Evolutionary conservation across 2,888 invertebrate species (phyloP), one percentile per base, ranked within the genome.

Genomic region (Megalurothrips usitatus): DNA sequence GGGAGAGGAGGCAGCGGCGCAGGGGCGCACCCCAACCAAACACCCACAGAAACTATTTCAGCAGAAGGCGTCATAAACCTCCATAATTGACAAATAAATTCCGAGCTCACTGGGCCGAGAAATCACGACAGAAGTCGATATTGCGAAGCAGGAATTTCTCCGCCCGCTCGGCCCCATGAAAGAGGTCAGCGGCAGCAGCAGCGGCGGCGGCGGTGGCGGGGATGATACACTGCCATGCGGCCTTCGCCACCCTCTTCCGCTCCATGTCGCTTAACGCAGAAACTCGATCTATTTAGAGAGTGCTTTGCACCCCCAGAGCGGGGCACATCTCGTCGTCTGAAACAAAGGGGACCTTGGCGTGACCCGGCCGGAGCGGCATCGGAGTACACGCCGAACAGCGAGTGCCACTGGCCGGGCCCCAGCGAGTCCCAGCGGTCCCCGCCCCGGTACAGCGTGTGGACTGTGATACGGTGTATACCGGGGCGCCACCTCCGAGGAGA

Each of bases 71-170:
- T 75, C 68, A 26, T 75, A 75, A 75, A 75, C 23, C 68, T 26
- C 26, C 8, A 26, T 75, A 75, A 75, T 75, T 26, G 68, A 75
- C 68, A 75, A 75, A 75, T 75, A 75, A 75, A 75, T 75, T 75
- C 68, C 26, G 68, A 12, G 26, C 23, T 26, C 68, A 75, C 26
- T 75, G 68, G 26, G 68, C 68, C 68, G 68, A 75, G 68, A 75
- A 75, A 75, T 75, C 68, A 75, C 68, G 68, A 75, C 68, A 75
- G 68, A 75, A 26, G 68, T 75, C 68, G 68, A 75, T 75, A 75
- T 75, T 75, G 68, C 68, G 23, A 75, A 75, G 68, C 68, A 75
- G 68, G 68, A 75, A 75, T 75, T 75, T 26, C 68, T 75, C 23
- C 23, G 68, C 26, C 26, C 58, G 11, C 58, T 14, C 14, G 58